Evolutionary conservation across 2,797 vertebrate species (phyloP).

Genomic region (Enoplosus armatus): DNA sequence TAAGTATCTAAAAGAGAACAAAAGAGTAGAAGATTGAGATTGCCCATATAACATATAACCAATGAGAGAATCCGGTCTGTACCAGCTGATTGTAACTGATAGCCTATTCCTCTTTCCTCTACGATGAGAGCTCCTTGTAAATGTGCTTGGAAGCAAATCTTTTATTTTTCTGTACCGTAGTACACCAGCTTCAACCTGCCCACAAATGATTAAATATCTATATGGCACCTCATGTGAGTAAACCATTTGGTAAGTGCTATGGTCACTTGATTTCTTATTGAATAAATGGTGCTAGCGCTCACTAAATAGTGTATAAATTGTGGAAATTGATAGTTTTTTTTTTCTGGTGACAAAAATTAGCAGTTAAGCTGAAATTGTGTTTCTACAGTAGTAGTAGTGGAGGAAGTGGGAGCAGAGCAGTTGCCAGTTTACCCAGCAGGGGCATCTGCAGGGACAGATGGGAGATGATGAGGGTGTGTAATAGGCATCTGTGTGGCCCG

Average conservation of each 20-base stretch:
- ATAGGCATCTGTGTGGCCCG: slow-evolving; percentile 78
- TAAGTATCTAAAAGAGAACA: slow-evolving; percentile 9
- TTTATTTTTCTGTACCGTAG: background rate
- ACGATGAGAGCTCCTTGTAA: background rate
- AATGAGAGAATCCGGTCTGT: background rate
- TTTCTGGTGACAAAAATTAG: slow-evolving; percentile 47
- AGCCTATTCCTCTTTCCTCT: background rate
- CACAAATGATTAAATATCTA: slow-evolving; percentile 4
- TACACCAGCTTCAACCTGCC: slow-evolving; percentile 10
- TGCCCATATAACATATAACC: background rate
- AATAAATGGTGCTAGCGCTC: slow-evolving; percentile 1
- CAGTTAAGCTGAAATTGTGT: slow-evolving; percentile 38
- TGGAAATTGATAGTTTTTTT: slow-evolving; percentile 30
- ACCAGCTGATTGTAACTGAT: slow-evolving; percentile 8
- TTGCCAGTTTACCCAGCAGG: slow-evolving; percentile 81
- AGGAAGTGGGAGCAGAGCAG: slow-evolving; percentile 56
- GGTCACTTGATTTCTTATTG: background rate
- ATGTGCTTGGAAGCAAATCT: background rate
- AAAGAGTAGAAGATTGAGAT: slow-evolving; percentile 28
- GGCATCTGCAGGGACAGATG: slow-evolving; percentile 85
- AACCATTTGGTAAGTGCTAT: background rate
- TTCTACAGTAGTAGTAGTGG: slow-evolving; percentile 30
- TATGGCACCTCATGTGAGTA: background rate
- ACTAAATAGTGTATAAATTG: slow-evolving; percentile 18
- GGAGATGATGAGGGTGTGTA: slow-evolving; percentile 81